Percentiles rank a stretch among this genome's conserved stretches.
Evolutionary conservation across 1,140 invertebrate genomes (phyloP).

Genomic region (Alviniconcha marisindica): DNA sequence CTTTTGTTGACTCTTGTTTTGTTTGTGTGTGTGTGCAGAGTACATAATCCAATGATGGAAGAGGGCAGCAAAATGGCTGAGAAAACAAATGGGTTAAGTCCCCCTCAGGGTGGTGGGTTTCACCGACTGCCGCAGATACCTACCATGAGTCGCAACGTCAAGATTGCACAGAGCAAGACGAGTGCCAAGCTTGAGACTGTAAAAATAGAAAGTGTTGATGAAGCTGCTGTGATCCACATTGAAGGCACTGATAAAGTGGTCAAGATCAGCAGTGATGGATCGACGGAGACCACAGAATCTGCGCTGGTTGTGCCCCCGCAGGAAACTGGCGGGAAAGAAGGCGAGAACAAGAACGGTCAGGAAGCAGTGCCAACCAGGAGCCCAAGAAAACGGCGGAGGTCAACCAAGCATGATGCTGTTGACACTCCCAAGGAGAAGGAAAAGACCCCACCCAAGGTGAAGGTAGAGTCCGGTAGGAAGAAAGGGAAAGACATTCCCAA

Average conservation of each 20-base stretch:
- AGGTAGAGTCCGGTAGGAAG: too few species aligned
- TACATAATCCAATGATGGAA: too few species aligned
- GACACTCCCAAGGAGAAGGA: not conserved
- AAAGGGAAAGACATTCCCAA: too few species aligned
- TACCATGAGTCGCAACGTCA: slow-evolving; percentile 58
- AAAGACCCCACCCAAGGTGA: too few species aligned
- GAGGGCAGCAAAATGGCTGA: not conserved
- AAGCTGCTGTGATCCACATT: slow-evolving; percentile 56
- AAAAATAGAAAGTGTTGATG: slow-evolving; percentile 34
- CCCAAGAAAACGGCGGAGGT: slow-evolving; percentile 34
- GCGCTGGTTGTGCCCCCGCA: too few species aligned
- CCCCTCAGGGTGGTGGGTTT: slow-evolving; percentile 41
- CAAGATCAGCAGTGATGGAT: slow-evolving; percentile 52
- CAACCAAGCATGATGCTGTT: slow-evolving; percentile 26
- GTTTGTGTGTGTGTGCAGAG: too few species aligned
- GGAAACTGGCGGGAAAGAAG: not conserved
- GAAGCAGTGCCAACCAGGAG: not conserved
- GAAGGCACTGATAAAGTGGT: slow-evolving; percentile 64
- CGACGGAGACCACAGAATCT: slow-evolving; percentile 44
- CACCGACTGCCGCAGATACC: slow-evolving; percentile 69
- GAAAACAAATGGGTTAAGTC: slow-evolving; percentile 32
- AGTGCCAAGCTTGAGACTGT: slow-evolving; percentile 48
- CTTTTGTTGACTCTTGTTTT: too few species aligned
- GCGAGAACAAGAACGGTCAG: not conserved
- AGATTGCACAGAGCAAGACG: slow-evolving; percentile 70